phyloP scores from a whole-genome alignment of 2,797 vertebrate species.

The Arremon aurantiirostris region DNA sequence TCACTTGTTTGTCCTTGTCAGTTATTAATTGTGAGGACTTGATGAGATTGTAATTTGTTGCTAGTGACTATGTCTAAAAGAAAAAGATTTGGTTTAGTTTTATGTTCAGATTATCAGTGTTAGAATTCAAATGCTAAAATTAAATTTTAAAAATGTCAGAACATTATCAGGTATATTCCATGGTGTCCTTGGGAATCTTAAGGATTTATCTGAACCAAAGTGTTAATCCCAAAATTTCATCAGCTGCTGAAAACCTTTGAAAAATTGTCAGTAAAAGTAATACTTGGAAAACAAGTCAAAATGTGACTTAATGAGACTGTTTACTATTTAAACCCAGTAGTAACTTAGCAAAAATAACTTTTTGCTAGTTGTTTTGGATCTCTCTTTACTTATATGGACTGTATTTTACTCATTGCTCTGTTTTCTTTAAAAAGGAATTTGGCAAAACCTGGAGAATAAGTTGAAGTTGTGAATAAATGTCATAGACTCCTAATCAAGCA shows the following conservation, averaged over 20 bases:
- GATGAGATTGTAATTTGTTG: neutral
- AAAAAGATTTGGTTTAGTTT: neutral
- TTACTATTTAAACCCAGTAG: neutral
- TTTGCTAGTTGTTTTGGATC: neutral
- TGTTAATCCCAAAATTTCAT: neutral
- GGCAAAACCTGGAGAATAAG: neutral
- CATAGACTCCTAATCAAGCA: neutral
- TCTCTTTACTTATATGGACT: neutral
- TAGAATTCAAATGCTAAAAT: neutral
- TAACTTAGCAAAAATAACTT: neutral
- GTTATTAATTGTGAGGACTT: neutral
- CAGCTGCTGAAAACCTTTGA: neutral
- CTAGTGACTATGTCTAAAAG: neutral
- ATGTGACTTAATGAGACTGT: rapidly evolving
- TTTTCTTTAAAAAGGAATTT: neutral
- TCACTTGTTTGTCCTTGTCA: neutral
- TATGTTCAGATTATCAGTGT: neutral
- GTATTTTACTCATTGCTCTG: neutral
- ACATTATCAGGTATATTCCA: neutral
- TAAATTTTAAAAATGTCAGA: neutral
- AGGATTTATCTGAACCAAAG: neutral
- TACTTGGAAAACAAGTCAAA: neutral
- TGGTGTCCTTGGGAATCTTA: neutral
- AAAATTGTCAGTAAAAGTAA: neutral
- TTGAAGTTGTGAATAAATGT: neutral